Base-by-base conservation (phyloP, 1,140 invertebrate genomes). In the Hesperophylax magnus region DNA sequence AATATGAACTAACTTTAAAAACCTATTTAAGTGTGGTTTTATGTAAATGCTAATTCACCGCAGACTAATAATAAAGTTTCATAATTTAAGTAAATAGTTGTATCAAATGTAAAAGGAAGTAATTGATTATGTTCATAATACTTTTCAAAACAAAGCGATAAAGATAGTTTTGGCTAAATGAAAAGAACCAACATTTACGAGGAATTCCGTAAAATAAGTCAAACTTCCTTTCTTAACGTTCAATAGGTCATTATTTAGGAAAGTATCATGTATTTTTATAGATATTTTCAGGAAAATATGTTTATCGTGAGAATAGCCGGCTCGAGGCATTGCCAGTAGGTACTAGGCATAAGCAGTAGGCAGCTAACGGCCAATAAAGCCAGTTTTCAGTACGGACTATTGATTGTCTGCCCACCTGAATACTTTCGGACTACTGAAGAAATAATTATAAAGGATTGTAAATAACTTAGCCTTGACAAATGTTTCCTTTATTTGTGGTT, bases 291-390 rank as follows among this genome's bases (percentile, higher is more conserved):
- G 31, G 17, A 39, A 69, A 69, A 69, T 69, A 69, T 69, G 65
- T 69, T 69, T 69, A 34, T 39, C 24, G 11, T 7, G 61, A 65
- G 22, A 65, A 31, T 24, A 65, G 15, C 65, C 31, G 15, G 27
- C 11, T 4, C 11, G n/a, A 63, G 22, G 60, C 71, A 9, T 3
- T 39, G 34, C 4, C 34, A 39, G 5, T 14, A 47, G 39, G 11
- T 1, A 47, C 39, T 8, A 47, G 39, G 11, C 11, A 47, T 14
- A 14, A 2, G 39, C 34, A 39, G 14, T 52, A 52, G 72, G 47
- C 60, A 22, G 60, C 76, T 61, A 61, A 61, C 76, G 60, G 34
- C 76, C 76, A 78, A 78, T 78, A 78, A 78, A 67, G 61, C 58
- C 61, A 67, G 53, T 27, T 65, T 65, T 17, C 58, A 34, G 18